Base-by-base conservation (phyloP, 2,888 invertebrate species). In the Caenorhabditis macrosperma region DNA sequence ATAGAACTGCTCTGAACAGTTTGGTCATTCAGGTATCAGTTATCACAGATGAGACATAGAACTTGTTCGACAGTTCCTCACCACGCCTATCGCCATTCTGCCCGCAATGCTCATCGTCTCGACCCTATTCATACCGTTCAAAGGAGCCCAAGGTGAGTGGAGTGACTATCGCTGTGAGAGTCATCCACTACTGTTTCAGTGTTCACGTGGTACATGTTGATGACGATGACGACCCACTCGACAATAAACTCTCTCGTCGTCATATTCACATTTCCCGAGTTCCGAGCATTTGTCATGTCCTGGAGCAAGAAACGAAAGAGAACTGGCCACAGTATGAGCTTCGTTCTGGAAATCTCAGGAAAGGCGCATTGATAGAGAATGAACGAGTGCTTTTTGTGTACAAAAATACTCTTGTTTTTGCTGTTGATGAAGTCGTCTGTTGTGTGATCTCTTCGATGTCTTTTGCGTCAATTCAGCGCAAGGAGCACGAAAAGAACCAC, bases 201-300 rank as follows among this genome's bases (percentile, higher is more conserved):
- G 0, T 60, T 69, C 48, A 57, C 69, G 6, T 60, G 50, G 50
- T 69, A 41, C 60, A 41, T 41, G 50, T 12, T 69, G 6, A 38
- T 60, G 50, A 5, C 24, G 12, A 69, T 69, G 69, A 52, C 69
- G n/a, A 60, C 69, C 6, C 69, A 69, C n/a, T 69, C 69, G 3
- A 52, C 60, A 2, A 60, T 69, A 20, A 69, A 60, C 24, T 69
- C 60, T 1, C 38, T 60, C 5, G 69, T 69, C n/a, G 50, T 69
- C 4, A 59, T 69, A 2, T 52, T 59, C 50, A 60, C 69, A 0
- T 17, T 30, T 10, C 69, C 59, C 6, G 69, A 69, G 9, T 69
- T 69, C 30, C 22, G 69, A 28, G 28, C 20, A 7, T 28, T 69
- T 38, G 69, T 69, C 7, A 17, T 69, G 10, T 69, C 60, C 38